Base-by-base conservation (phyloP, 2,888 invertebrate species). In the Syrista parreyssii region DNA sequence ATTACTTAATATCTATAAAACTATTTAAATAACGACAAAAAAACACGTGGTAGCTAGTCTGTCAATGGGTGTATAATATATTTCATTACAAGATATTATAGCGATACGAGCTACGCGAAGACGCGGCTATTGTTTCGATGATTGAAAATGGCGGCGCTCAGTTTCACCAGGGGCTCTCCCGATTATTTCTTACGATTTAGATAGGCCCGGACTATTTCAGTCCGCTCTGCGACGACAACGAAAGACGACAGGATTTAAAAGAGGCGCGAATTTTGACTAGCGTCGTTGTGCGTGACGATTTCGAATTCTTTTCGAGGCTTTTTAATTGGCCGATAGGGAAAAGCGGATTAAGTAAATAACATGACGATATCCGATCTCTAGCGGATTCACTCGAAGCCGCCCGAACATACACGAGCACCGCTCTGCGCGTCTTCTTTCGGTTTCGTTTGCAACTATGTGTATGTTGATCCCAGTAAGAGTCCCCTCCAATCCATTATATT, bases 61-160 rank as follows among this genome's bases (percentile, higher is more conserved):
- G 89, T 90, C 90, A 90, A 90, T 89, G 90, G 88, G 87, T 90
- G 90, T 91, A 89, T 89, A 90, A 89, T 71, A 89, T 91, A 90
- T 91, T 90, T 89, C 90, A 90, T 88, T 89, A 90, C 86, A 86
- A 88, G 90, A 87, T 81, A 81, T 79, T 80, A 73, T 73, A 76
- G 31, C 32, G 32, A 55, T 55, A 55, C 40, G 23, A 55, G 40
- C 40, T 55, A 55, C 23, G 40, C 40, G 40, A 15, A 55, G 23
- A 55, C 40, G 40, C 40, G 40, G 40, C 40, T 55, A 55, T 55
- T 55, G 40, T 55, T 55, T 55, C 40, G 40, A 55, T 55, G 40
- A 55, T 55, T 55, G 23, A 55, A 55, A 55, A 55, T 55, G 40
- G 40, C 40, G 40, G 40, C 40, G 40, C 40, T 55, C 40, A 55